A percentile compares a stretch with the other conserved stretches of the same genome.
These are phyloP conservation scores for Agonopterix subpropinquella DNA, from an alignment of 2,888 invertebrate genomes.

Conservation along the genomic window DNA sequence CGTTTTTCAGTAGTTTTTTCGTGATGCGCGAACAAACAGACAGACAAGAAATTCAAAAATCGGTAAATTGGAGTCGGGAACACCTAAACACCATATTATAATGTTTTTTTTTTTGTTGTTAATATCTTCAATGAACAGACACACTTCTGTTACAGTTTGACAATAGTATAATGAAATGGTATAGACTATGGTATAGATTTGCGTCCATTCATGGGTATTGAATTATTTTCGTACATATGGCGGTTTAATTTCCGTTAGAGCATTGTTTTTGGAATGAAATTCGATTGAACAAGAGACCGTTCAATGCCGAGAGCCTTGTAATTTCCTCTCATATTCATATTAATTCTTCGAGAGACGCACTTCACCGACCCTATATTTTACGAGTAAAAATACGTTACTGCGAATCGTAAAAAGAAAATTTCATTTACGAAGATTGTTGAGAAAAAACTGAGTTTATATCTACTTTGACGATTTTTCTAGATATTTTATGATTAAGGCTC, in stretches of 20 bases:
- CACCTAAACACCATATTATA: no score
- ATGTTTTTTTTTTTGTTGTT: no score
- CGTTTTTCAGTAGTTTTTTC: no score
- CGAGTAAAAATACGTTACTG: conserved; percentile 37
- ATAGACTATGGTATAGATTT: no score
- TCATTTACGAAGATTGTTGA: conserved; percentile 36
- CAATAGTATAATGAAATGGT: no score
- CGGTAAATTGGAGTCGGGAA: no score
- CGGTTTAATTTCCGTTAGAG: conserved; percentile 65
- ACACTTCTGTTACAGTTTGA: no score
- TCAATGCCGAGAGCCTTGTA: conserved; percentile 53
- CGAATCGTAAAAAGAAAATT: conserved; percentile 34
- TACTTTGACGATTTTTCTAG: conserved; percentile 2
- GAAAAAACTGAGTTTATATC: conserved; percentile 14
- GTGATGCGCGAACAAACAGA: no score
- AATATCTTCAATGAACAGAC: no score
- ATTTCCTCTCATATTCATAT: conserved; percentile 69
- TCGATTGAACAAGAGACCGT: conserved; percentile 57
- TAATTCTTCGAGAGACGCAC: conserved; percentile 58
- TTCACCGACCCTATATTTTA: conserved; percentile 37
- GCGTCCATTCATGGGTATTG: conserved; percentile 1
- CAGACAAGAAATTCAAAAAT: no score
- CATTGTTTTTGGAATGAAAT: conserved; percentile 66
- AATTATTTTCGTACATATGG: conserved; percentile 55
- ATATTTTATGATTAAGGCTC: no score